Percentiles rank a stretch among this genome's conserved stretches.
phyloP scores from a whole-genome alignment of 2,797 vertebrate genomes.

The Aldrovandia affinis region DNA sequence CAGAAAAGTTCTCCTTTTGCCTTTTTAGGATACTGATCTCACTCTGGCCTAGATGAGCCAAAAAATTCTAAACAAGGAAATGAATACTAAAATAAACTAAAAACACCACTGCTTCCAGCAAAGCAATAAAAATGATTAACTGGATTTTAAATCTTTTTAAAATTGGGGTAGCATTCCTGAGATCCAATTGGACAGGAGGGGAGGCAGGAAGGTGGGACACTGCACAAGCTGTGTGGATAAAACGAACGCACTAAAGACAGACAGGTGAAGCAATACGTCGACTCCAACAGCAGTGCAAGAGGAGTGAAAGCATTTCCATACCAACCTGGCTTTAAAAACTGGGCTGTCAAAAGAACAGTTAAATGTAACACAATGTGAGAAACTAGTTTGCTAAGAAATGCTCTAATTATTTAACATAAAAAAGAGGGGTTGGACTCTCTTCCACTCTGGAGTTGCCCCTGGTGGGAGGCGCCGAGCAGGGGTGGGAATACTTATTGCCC shows the following conservation, averaged over 20 bases:
- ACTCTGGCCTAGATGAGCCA: background rate
- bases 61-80: background rate
- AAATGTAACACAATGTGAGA: slow-evolving; percentile 99
- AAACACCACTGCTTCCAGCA: background rate
- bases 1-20: background rate
- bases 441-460: too few relatives aligned
- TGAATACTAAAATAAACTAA: background rate
- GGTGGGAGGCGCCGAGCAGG: too few relatives aligned
- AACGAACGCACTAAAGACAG: slow-evolving; percentile 84
- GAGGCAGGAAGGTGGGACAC: slow-evolving; percentile 76
- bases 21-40: slow-evolving; percentile 22
- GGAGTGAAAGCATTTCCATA: slow-evolving; percentile 99
- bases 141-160: background rate
- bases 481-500: too few relatives aligned
- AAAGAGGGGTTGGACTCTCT: too few relatives aligned
- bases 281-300: slow-evolving; percentile 99
- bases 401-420: slow-evolving; percentile 90
- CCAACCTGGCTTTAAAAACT: slow-evolving; percentile 99
- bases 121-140: background rate
- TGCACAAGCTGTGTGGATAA: slow-evolving; percentile 78
- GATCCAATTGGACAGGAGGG: slow-evolving; percentile 28
- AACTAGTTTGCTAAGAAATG: slow-evolving; percentile 94
- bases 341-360: slow-evolving; percentile 99
- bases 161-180: slow-evolving; percentile 3
- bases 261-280: slow-evolving; percentile 97